Conservation (phyloP, 2,797 vertebrate genomes). For the Myiotriccus ornatus region DNA sequence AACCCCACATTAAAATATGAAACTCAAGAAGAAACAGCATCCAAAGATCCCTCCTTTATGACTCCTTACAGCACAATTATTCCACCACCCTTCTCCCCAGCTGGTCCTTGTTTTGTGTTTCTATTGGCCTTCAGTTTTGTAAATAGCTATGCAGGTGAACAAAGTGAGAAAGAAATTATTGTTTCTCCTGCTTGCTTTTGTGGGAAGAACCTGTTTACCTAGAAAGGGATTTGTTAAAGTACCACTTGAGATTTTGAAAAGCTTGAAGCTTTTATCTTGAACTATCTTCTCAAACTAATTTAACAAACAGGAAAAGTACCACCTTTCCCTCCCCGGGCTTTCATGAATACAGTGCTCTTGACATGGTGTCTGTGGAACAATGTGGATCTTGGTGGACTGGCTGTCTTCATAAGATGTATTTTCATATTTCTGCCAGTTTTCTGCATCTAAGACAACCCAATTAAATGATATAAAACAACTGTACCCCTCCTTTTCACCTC, state of each 20-base stretch:
- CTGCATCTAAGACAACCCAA: not conserved
- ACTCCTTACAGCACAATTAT: not conserved
- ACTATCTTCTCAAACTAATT: not conserved
- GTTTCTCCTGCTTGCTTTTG: not conserved
- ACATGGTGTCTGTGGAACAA: not conserved
- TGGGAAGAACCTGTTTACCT: not conserved
- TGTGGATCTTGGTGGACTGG: not conserved
- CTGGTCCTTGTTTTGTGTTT: constrained; percentile 26
- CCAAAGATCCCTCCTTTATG: not conserved
- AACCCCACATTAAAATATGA: not conserved
- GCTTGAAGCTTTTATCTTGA: not conserved
- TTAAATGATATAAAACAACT: not conserved
- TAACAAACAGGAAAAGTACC: not conserved
- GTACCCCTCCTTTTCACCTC: rapidly evolving
- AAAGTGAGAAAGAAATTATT: not conserved
- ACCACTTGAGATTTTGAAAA: not conserved
- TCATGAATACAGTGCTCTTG: not conserved
- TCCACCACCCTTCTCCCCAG: not conserved
- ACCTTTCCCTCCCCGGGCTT: not conserved
- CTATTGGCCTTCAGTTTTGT: constrained; percentile 15
- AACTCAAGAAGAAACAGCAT: not conserved
- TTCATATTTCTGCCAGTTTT: not conserved
- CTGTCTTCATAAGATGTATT: not conserved
- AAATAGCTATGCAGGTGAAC: constrained; percentile 9
- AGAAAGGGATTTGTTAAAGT: not conserved